Evolutionary conservation across 2,888 invertebrate genomes (phyloP), one percentile per base, ranked within the genome.

Genomic region (Spodoptera exigua): DNA sequence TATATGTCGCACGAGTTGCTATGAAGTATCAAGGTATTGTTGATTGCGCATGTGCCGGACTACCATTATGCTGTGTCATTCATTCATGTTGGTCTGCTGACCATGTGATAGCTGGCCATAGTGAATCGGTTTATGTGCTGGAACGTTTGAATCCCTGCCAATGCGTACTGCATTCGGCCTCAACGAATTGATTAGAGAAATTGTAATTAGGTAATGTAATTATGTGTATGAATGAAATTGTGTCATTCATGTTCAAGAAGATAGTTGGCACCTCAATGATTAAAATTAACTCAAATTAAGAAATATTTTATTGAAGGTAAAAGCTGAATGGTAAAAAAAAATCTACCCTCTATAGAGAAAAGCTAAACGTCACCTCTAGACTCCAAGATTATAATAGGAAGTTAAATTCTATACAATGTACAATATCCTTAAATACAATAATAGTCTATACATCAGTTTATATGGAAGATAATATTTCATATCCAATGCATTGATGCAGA

Each of bases 21-120:
- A 84, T 84, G 82, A 82, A 76, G 70, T 83, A 84, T 84, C 83
- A 81, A 75, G 70, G 69, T 66, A 82, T 84, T 83, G 83, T 80
- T 74, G 76, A 65, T 78, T 79, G 75, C 76, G 79, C 76, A 74
- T 65, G 74, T 67, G 75, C 84, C 88, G 89, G 86, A 86, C 83
- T 82, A 70, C 74, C 77, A 81, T 80, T 81, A 77, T 85, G 83
- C 80, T 79, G 70, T 82, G 87, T 89, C 87, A 87, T 86, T 89
- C 87, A 87, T 86, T 84, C 78, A 75, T 69, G 70, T 66, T 61
- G 67, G 71, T 63, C 61, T 75, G 48, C 63, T 61, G 65, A 48
- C 61, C 67, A 67, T 74, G 67, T 49, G 64, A 63, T 64, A 58
- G 57, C 60, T 36, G 21, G 65, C 65, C 67, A 64, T 59, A 73